Evolutionary conservation across 2,888 invertebrate species (phyloP), one percentile per base, ranked within the genome.

Genomic region (Andrena fulva): DNA sequence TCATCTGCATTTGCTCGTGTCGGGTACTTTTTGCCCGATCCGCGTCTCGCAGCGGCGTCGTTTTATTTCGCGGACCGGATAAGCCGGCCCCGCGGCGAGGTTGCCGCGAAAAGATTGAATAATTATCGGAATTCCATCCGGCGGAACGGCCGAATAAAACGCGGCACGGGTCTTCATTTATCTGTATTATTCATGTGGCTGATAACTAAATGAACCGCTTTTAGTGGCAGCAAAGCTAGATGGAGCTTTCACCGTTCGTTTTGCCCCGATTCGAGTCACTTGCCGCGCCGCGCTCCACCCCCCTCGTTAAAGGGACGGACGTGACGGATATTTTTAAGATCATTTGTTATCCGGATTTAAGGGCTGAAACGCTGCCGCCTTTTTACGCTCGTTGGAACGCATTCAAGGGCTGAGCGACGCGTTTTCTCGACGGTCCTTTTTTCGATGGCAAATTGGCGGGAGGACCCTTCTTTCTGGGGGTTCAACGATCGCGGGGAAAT

Each of bases 321-420:
- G 71, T 54, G 77, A 72, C 73, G 64, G 73, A 79, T 81, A 68
- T 81, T 78, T 72, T 68, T 72, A 62, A 73, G 80, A 59, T 73
- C 78, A 60, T 81, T 79, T 72, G 72, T 81, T 68, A 78, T 27
- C 67, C 52, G 63, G 68, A 68, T 78, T 42, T 69, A 79, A 81
- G 50, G 64, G 69, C 16, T 16, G 60, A 67, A 78, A 73, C 50
- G 68, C 60, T 54, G 29, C 24, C 42, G 60, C 10, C 56, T 69
- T 76, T 52, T 76, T 63, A 60, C 50, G n/a, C 33, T 59, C 66
- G 31, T 71, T 50, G 35, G n/a, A 68, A 76, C 50, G 59, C 50
- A 29, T 71, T 66, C 64, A 27, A 59, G 29, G 77, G 20, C n/a
- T 10, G 24, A 20, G 29, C 24, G 12, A 59, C 20, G n/a, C 35